phyloP scores from a whole-genome alignment of 2,113 vertebrate species.

The Pristiophorus japonicus region DNA sequence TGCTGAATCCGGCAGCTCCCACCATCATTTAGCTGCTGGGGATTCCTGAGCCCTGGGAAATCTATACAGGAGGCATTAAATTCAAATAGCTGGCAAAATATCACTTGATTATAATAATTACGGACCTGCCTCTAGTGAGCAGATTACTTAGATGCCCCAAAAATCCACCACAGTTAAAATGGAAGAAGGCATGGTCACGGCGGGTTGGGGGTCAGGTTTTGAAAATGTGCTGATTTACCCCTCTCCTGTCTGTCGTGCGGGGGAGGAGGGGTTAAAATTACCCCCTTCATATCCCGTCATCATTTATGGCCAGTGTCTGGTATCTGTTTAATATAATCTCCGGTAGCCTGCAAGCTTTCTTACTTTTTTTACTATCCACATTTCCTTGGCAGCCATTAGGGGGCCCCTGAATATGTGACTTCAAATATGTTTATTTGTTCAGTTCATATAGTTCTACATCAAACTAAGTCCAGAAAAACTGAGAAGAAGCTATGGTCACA shows the following conservation, averaged over 20 bases:
- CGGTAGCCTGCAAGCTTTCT: background rate
- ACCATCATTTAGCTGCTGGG: no score
- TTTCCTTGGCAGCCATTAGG: background rate
- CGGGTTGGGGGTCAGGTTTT: no score
- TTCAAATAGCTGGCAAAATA: background rate
- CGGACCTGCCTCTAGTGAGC: background rate
- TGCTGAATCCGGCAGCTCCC: background rate
- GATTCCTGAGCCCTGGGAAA: background rate
- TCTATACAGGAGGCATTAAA: background rate
- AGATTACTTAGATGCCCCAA: background rate
- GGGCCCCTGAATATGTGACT: background rate
- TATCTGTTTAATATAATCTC: no score
- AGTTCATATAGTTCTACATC: background rate
- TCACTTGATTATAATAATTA: background rate
- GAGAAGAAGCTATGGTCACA: background rate
- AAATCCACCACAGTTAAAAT: background rate
- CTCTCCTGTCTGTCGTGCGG: background rate
- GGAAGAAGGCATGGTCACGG: background rate
- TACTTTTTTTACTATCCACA: background rate
- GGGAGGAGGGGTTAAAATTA: background rate
- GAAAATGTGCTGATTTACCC: background rate
- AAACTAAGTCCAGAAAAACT: background rate
- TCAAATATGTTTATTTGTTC: background rate
- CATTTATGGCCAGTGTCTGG: no score
- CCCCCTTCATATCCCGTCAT: no score